Conservation (phyloP, 2,888 invertebrate species). For the Lycaena phlaeas region DNA sequence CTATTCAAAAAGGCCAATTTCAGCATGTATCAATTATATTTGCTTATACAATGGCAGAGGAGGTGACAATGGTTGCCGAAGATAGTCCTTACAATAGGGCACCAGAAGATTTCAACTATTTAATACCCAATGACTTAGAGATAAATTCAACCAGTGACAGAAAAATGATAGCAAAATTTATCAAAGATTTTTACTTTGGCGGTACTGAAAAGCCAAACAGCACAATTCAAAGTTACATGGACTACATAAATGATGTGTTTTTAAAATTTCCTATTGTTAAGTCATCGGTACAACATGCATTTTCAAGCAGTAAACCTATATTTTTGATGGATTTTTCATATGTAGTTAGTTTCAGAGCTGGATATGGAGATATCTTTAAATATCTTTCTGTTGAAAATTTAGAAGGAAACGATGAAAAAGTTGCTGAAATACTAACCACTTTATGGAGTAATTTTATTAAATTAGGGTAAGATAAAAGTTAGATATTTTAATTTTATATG, state of each 20-base stretch:
- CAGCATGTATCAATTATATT: conserved; percentile 43
- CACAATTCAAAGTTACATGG: conserved; percentile 29
- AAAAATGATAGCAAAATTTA: conserved; percentile 17
- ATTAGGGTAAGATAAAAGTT: conserved; percentile 44
- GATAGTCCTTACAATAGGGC: conserved; percentile 28
- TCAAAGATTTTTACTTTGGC: conserved; percentile 24
- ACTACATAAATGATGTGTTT: conserved; percentile 45
- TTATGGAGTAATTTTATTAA: conserved; percentile 48
- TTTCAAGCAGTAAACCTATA: conserved; percentile 31
- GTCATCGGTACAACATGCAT: conserved; percentile 37
- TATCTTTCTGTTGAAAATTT: conserved; percentile 28
- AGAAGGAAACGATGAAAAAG: conserved; percentile 21
- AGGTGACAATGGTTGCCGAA: conserved; percentile 25
- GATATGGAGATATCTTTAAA: conserved; percentile 28
- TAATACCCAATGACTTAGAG: conserved; percentile 46
- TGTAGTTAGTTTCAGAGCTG: conserved; percentile 15
- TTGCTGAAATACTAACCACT: conserved; percentile 29
- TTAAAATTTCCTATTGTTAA: conserved; percentile 45
- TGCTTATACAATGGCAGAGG: conserved; percentile 32
- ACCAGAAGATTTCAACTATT: conserved; percentile 33
- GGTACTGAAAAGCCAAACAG: conserved; percentile 22
- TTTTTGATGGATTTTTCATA: conserved; percentile 42
- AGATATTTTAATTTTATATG: background rate
- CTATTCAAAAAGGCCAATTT: conserved; percentile 31
- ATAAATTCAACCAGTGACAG: conserved; percentile 30